Conservation (phyloP, 2,888 invertebrate species). For the Petrolisthes manimaculis region DNA sequence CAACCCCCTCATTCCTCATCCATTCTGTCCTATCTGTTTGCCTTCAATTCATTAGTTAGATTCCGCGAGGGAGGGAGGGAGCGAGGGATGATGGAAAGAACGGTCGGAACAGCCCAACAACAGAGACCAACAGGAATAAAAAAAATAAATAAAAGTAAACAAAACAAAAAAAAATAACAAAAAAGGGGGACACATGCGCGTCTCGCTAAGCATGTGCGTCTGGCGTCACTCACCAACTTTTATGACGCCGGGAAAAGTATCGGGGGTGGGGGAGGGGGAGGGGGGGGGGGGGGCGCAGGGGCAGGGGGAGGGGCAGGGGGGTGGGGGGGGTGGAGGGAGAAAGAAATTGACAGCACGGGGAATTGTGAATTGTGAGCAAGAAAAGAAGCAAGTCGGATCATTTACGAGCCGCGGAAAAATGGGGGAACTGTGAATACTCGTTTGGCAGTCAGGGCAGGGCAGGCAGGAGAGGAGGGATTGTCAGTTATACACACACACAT, state of each 20-base stretch:
- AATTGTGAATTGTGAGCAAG: conserved; percentile 29
- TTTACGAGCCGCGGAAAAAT: conserved; percentile 23
- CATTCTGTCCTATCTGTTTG: no score
- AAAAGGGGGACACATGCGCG: not conserved
- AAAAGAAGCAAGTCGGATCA: conserved; percentile 36
- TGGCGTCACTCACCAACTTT: conserved; percentile 33
- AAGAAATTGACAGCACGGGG: conserved; percentile 45
- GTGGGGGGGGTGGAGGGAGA: conserved; percentile 6
- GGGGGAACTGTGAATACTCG: not conserved
- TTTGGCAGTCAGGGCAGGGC: not conserved
- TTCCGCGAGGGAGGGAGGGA: no score
- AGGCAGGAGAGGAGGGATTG: not conserved
- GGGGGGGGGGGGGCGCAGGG: no score
- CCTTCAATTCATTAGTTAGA: no score
- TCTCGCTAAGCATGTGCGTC: conserved; percentile 29
- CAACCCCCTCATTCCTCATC: no score
- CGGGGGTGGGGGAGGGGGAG: no score
- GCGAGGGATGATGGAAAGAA: no score
- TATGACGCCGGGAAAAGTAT: conserved; percentile 32
- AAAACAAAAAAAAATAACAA: no score
- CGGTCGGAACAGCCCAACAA: no score
- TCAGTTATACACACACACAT: not conserved
- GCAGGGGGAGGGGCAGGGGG: no score
- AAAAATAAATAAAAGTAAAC: no score
- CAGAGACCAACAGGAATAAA: no score